These are phyloP conservation scores for Pseudomyrmex cubaensis DNA, from an alignment of 1,140 invertebrate genomes.

Conservation along the genomic window DNA sequence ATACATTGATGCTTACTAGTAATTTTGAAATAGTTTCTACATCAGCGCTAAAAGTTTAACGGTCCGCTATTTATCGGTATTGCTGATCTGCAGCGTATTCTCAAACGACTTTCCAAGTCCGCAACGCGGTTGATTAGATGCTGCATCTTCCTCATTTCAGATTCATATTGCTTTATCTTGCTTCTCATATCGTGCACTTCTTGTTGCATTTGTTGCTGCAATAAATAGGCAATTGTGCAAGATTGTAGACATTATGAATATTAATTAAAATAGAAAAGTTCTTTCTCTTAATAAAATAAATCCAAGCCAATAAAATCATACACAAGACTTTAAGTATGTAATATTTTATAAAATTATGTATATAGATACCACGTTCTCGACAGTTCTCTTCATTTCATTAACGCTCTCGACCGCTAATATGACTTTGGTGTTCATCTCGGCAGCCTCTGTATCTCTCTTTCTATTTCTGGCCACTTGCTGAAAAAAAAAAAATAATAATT, in stretches of 20 bases:
- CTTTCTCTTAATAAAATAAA: neutral
- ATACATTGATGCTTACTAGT: no score
- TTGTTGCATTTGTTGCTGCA: conserved; percentile 81
- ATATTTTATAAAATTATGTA: conserved; percentile 21
- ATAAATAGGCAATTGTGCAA: conserved; percentile 51
- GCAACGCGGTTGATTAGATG: conserved; percentile 79
- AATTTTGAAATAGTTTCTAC: no score
- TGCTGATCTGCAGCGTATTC: conserved; percentile 77
- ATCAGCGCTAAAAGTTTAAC: conserved; percentile 63
- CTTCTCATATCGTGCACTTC: conserved; percentile 81
- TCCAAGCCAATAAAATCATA: neutral
- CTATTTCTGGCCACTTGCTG: conserved; percentile 80
- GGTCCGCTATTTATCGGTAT: conserved; percentile 63
- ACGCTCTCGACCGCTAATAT: conserved; percentile 81
- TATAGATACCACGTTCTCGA: conserved; percentile 77
- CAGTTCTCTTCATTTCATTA: conserved; percentile 79
- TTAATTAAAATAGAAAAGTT: no score
- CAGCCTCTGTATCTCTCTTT: conserved; percentile 79
- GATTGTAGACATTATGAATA: neutral
- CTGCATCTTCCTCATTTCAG: conserved; percentile 81
- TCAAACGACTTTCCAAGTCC: conserved; percentile 80
- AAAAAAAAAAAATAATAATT: conserved; percentile 1
- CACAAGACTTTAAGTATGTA: neutral
- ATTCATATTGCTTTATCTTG: conserved; percentile 80
- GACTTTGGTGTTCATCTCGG: conserved; percentile 78